Percentiles rank a stretch among this genome's conserved stretches.
These are phyloP conservation scores for Festucalex cinctus DNA, from an alignment of 2,113 vertebrate species.

Conservation along the genomic window DNA sequence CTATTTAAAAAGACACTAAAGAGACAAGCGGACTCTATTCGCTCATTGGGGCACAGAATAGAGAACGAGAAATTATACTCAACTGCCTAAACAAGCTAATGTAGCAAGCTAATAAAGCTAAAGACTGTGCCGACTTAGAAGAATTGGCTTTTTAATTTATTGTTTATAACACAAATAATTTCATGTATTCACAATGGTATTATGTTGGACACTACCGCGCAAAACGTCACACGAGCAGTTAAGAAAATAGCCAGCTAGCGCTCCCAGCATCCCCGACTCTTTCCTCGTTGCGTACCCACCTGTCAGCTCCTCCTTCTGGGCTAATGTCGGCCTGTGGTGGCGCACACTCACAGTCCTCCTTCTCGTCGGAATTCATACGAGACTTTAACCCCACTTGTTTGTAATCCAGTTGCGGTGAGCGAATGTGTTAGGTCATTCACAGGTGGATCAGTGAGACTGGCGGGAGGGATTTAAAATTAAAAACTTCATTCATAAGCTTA, in stretches of 20 bases:
- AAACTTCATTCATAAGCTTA: conserved; percentile 67
- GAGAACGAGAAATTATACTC: conserved; percentile 7
- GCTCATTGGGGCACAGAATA: neutral
- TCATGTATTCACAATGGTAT: neutral
- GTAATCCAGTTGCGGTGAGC: conserved; percentile 42
- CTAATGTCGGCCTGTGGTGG: conserved; percentile 73
- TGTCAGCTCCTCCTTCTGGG: conserved; percentile 61
- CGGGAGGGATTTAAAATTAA: conserved; percentile 26
- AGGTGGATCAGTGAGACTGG: neutral
- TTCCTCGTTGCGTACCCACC: conserved; percentile 56
- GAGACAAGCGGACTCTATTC: neutral
- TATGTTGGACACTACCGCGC: neutral
- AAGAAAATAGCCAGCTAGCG: conserved; percentile 19
- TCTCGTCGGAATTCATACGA: conserved; percentile 79
- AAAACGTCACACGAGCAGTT: neutral
- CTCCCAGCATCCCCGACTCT: conserved; percentile 39
- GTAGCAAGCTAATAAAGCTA: conserved; percentile 6
- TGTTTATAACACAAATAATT: neutral
- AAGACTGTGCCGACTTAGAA: neutral
- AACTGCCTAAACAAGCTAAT: conserved; percentile 28
- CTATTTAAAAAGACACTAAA: neutral
- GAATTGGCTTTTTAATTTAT: neutral
- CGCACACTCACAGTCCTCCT: conserved; percentile 78
- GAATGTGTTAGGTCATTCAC: conserved; percentile 30
- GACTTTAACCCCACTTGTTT: conserved; percentile 64